Conservation (phyloP, 2,113 vertebrate genomes). For the Salvelinus sp. region DNA sequence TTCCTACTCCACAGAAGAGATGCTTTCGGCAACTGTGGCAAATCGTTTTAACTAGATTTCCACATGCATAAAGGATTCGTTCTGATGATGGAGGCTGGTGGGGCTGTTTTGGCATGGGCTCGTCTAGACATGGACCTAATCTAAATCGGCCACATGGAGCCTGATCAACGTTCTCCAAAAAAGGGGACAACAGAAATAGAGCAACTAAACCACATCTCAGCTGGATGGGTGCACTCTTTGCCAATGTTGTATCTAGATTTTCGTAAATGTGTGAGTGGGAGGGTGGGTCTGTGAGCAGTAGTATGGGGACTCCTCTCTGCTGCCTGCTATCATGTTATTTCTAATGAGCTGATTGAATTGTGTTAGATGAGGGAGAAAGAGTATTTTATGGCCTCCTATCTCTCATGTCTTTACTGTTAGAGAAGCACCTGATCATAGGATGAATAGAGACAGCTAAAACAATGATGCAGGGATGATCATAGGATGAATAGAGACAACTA, state of each 20-base stretch:
- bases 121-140: conserved; percentile 10
- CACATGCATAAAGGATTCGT: conserved; percentile 18
- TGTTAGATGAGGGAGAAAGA: neutral
- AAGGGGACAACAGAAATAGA: neutral
- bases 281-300: neutral
- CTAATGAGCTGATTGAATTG: neutral
- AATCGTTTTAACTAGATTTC: conserved; percentile 25
- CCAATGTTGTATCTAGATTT: neutral
- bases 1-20: conserved; percentile 7
- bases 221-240: neutral
- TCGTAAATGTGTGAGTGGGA: neutral
- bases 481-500: neutral
- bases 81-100: neutral
- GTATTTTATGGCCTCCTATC: neutral
- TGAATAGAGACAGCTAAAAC: neutral
- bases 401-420: neutral
- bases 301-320: neutral
- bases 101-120: conserved; percentile 1
- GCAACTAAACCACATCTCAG: neutral
- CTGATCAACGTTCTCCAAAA: neutral
- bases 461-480: neutral
- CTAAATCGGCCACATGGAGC: conserved; percentile 1
- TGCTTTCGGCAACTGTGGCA: conserved; percentile 20
- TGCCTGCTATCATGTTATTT: neutral
- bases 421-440: neutral